These are phyloP conservation scores for Etheostoma perlongum DNA, from an alignment of 2,797 vertebrate species.

Conservation along the genomic window DNA sequence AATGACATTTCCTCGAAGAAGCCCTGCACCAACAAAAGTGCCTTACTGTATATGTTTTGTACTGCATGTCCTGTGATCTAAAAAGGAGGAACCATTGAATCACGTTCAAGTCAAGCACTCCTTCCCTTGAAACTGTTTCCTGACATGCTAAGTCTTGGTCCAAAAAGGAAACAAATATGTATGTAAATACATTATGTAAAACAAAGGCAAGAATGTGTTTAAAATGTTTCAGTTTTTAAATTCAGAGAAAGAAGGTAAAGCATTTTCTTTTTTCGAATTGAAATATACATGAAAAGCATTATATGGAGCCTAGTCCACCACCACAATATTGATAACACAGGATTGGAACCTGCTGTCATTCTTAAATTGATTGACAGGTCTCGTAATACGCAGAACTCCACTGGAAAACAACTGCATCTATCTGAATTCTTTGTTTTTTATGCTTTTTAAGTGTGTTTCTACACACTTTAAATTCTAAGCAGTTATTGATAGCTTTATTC, in stretches of 20 bases:
- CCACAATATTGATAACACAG: background rate
- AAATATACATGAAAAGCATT: background rate
- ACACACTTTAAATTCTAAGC: background rate
- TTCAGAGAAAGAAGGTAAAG: background rate
- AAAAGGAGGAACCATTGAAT: constrained; percentile 26
- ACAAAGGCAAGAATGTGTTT: background rate
- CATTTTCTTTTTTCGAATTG: background rate
- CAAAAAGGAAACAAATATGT: background rate
- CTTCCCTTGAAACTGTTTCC: constrained; percentile 3
- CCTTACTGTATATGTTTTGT: background rate
- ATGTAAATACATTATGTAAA: background rate
- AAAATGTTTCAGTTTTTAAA: background rate
- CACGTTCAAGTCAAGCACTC: background rate
- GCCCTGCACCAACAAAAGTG: background rate
- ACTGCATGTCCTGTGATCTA: background rate
- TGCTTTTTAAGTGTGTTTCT: background rate
- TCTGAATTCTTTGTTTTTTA: background rate
- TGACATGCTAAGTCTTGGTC: background rate
- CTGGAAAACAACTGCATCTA: background rate
- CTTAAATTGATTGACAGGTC: background rate
- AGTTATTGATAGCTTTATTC: background rate
- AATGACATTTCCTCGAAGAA: background rate
- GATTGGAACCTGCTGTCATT: background rate
- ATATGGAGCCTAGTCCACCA: background rate
- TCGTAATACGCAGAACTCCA: background rate